Percentiles rank a stretch among this genome's conserved stretches.
These are phyloP conservation scores for Pogonomyrmex barbatus DNA, from an alignment of 1,140 invertebrate genomes.

Conservation along the genomic window DNA sequence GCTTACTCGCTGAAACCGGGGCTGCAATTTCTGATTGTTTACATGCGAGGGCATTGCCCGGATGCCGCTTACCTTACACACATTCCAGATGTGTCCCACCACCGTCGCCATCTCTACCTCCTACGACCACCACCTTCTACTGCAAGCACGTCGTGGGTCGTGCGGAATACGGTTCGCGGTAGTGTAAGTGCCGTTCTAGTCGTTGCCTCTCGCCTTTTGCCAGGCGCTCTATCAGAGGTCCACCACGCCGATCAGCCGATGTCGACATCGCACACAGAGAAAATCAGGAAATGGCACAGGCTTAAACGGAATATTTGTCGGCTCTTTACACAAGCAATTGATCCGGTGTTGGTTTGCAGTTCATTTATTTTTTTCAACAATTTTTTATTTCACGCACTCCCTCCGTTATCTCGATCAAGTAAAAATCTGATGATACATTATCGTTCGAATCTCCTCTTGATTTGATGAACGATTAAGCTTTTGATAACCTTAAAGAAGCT, in stretches of 20 bases:
- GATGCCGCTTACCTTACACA: conserved; percentile 84
- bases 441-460: not conserved
- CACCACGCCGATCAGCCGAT: not conserved
- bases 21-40: conserved; percentile 84
- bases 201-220: conserved; percentile 26
- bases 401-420: not conserved
- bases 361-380: not conserved
- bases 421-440: not conserved
- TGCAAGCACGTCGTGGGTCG: conserved; percentile 59
- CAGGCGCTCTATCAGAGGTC: not conserved
- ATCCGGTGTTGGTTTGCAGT: not conserved
- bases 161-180: not conserved
- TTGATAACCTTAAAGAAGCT: not conserved
- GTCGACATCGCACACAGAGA: conserved; percentile 1
- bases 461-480: not conserved
- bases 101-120: conserved; percentile 59
- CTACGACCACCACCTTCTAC: conserved; percentile 53
- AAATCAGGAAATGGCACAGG: conserved; percentile 1
- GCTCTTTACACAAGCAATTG: not conserved
- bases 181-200: conserved; percentile 44
- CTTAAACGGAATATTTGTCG: not conserved
- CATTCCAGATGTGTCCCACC: conserved; percentile 77
- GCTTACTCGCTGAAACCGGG: conserved; percentile 71
- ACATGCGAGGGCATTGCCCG: conserved; percentile 85
- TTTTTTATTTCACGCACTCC: not conserved